Percentiles rank a stretch among this genome's conserved stretches.
Evolutionary conservation across 2,888 invertebrate species (phyloP).

Genomic region (Drosophila anceps): DNA sequence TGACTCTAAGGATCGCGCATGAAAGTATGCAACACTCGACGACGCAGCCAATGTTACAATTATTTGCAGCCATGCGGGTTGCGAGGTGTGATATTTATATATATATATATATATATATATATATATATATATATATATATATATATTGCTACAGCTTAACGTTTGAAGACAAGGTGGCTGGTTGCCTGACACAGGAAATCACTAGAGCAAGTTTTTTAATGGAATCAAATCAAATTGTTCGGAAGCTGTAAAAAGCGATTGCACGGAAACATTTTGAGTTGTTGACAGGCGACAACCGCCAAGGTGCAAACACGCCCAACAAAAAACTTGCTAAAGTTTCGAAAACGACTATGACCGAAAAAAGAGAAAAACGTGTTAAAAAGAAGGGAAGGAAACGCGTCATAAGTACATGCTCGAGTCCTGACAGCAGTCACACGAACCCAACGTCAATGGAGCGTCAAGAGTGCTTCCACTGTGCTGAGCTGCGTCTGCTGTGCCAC

Average conservation of each 20-base stretch:
- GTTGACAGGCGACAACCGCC: constrained; percentile 74
- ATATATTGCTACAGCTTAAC: constrained; percentile 57
- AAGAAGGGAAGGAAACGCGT: constrained; percentile 13
- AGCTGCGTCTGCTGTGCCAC: constrained; percentile 35
- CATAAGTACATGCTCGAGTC: constrained; percentile 76
- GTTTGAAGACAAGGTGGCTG: constrained; percentile 17
- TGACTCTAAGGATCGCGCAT: constrained; percentile 47
- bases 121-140: constrained; percentile 5
- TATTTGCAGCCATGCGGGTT: constrained; percentile 57
- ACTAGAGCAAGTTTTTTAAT: constrained; percentile 81
- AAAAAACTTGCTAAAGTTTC: constrained; percentile 71
- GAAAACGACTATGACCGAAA: constrained; percentile 57
- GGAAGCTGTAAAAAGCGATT: constrained; percentile 82
- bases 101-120: background rate
- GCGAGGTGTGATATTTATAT: background rate
- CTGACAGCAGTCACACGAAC: constrained; percentile 59
- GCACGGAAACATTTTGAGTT: constrained; percentile 82
- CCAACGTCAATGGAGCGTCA: constrained; percentile 68
- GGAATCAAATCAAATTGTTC: constrained; percentile 81
- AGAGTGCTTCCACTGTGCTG: constrained; percentile 57
- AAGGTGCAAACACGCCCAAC: constrained; percentile 71
- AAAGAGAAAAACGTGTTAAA: constrained; percentile 30
- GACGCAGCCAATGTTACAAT: constrained; percentile 75
- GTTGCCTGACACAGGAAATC: constrained; percentile 63
- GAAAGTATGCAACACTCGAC: constrained; percentile 74